Evolutionary conservation across 2,113 vertebrate genomes (phyloP), one percentile per base, ranked within the genome.

Genomic region (Perccottus glenii): DNA sequence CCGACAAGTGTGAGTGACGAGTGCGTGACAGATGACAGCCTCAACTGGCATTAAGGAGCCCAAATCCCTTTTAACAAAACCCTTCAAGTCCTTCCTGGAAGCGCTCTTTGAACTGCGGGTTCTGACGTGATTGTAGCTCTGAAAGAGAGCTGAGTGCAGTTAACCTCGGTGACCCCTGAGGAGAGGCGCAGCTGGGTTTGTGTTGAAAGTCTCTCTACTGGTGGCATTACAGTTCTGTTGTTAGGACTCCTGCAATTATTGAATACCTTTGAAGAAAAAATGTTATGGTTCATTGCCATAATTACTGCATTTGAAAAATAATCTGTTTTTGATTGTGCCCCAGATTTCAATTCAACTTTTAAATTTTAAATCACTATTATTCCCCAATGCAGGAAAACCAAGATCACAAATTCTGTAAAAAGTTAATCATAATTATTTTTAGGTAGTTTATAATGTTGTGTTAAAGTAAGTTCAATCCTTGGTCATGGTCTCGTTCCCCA

Each of bases 11-110:
- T 49, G 67, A 16, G 48, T 69, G 80, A 83, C 11, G 46, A 58
- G 9, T 61, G 42, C 65, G 47, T 70, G 84, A 77, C 74, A 73
- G 80, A 51, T 75, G 77, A 79, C 82, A 65, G 73, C 68, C 77
- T 62, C 38, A 15, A 61, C 49, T 61, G 50, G 69, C 60, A 57
- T 55, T 67, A 56, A 53, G 62, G 57, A 49, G 65, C 45, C 35
- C 59, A 6, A 4, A 52, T 63, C 57, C 32, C 63, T 53, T n/a
- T 64, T 55, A 2, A 49, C 44, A 38, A 38, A 55, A 6, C 44
- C 52, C 47, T 38, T 42, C 10, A 11, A 8, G 43, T 42, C 19
- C 52, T 65, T 66, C 77, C 65, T 46, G 64, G 9, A 14, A 50
- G n/a, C n/a, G 1, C 14, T 40, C 79, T 87, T 83, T 86, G 75